Evolutionary conservation across 2,113 vertebrate genomes (phyloP).

Genomic region (Callocephalon fimbriatum): DNA sequence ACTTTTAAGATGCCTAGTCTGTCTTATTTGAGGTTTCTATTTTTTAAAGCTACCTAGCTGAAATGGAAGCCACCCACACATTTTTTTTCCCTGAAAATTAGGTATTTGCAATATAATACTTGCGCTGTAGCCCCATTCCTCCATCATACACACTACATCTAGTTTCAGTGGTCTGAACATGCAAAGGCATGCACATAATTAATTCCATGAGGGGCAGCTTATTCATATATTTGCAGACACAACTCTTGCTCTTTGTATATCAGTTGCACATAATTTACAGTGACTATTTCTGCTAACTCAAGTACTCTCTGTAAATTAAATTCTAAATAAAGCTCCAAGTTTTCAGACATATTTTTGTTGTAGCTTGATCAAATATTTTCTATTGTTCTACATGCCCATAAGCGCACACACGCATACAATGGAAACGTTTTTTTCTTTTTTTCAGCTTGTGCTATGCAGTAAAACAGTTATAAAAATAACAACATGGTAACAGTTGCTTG

Average conservation of each 20-base stretch:
- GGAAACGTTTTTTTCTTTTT: background rate
- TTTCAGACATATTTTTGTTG: background rate
- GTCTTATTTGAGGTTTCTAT: background rate
- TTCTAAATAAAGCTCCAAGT: slow-evolving; percentile 35
- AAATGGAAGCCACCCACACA: slow-evolving; percentile 16
- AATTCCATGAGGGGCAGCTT: slow-evolving; percentile 36
- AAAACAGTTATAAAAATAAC: slow-evolving; percentile 28
- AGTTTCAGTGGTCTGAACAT: slow-evolving; percentile 39
- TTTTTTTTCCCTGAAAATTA: slow-evolving; percentile 24
- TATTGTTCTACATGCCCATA: background rate
- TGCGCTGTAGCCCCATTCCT: background rate
- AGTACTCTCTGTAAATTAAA: background rate
- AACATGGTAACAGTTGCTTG: background rate
- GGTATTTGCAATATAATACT: slow-evolving; percentile 19
- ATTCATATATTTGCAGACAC: slow-evolving; percentile 4
- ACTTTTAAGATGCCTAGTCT: background rate
- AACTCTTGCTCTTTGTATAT: background rate
- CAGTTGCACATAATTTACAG: slow-evolving; percentile 46
- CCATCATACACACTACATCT: background rate
- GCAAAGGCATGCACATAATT: slow-evolving; percentile 37
- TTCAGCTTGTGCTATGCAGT: background rate
- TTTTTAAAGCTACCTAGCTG: slow-evolving; percentile 22
- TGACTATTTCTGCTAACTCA: slow-evolving; percentile 5
- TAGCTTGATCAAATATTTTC: background rate
- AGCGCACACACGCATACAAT: background rate